These are phyloP conservation scores for Ceratina calcarata DNA, from an alignment of 1,140 invertebrate genomes.

Conservation along the genomic window DNA sequence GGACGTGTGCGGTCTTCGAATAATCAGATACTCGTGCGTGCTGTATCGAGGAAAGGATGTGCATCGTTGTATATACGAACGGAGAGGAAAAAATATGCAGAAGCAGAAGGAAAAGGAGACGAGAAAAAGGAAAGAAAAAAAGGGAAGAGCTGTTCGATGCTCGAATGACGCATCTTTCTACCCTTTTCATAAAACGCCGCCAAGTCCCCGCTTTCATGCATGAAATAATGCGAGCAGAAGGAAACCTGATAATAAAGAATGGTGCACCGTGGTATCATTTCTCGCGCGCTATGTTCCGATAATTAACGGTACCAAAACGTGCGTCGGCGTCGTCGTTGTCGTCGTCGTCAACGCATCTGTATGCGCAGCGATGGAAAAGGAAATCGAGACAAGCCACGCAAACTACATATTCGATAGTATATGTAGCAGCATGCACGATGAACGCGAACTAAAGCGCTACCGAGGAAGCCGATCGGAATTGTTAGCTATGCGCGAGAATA, in stretches of 20 bases:
- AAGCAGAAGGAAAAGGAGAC: constrained; percentile 5
- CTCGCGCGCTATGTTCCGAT: background rate
- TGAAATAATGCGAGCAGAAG: constrained; percentile 35
- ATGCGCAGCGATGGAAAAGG: constrained; percentile 2
- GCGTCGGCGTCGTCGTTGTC: too few relatives aligned
- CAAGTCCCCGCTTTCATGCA: constrained; percentile 29
- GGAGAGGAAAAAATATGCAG: background rate
- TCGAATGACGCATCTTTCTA: constrained; percentile 60
- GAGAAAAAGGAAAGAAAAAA: background rate
- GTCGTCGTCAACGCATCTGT: background rate
- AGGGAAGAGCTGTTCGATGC: constrained; percentile 38
- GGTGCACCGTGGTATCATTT: background rate
- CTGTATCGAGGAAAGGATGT: constrained; percentile 56
- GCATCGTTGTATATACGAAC: constrained; percentile 47
- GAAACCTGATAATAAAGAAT: constrained; percentile 34
- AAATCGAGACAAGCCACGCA: background rate
- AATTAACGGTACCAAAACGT: constrained; percentile 27
- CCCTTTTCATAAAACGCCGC: constrained; percentile 24
- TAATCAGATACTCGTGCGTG: constrained; percentile 73
- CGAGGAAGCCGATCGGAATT: background rate
- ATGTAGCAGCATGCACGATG: background rate
- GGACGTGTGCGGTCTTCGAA: constrained; percentile 70
- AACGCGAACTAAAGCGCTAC: background rate
- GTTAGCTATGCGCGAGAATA: background rate
- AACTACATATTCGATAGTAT: background rate